Evolutionary conservation across 2,797 vertebrate genomes (phyloP), one percentile per base, ranked within the genome.

Genomic region (Cynopterus sphinx): DNA sequence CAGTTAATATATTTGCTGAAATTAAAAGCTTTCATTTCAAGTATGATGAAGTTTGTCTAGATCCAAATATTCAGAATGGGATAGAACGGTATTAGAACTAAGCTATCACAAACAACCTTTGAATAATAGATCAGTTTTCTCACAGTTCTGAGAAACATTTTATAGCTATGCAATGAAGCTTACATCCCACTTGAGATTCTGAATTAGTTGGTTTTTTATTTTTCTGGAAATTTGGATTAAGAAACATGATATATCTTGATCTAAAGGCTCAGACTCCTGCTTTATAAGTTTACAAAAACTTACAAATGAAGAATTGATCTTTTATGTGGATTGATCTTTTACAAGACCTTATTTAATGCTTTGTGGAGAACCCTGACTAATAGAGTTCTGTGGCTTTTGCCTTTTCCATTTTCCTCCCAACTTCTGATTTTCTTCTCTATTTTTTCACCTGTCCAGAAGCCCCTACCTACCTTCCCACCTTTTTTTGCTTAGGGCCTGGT

Each of bases 11-110:
- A 97, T 99, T 99, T 78, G 99, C 99, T 97, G 28, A 96, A 99
- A 99, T 99, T 98, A 99, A 99, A 99, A 99, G 99, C 84, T 99
- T 99, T 98, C 99, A 99, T 98, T 98, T 99, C 95, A 99, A 99
- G 68, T 99, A 99, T 0, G 99, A 99, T 10, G 99, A 99, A 96
- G 99, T 99, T 31, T 99, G 99, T 92, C 99, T 98, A 28, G 99
- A 99, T 98, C 99, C 99, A 82, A 99, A 99, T 22, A 99, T 99
- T 88, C 99, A 99, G 98, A 99, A 95, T 99, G 99, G 99, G 99
- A 99, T 65, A 99, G 99, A 11, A 99, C 98, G 12, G 98, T 99
- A 90, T 98, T 99, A 98, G 99, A 99, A 97, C 98, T 99, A 77
- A 99, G 99, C 97, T 99, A 99, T 96, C 99, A 99, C 98, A 99